phyloP scores from a whole-genome alignment of 2,113 vertebrate species.

The Macrotis lagotis region DNA sequence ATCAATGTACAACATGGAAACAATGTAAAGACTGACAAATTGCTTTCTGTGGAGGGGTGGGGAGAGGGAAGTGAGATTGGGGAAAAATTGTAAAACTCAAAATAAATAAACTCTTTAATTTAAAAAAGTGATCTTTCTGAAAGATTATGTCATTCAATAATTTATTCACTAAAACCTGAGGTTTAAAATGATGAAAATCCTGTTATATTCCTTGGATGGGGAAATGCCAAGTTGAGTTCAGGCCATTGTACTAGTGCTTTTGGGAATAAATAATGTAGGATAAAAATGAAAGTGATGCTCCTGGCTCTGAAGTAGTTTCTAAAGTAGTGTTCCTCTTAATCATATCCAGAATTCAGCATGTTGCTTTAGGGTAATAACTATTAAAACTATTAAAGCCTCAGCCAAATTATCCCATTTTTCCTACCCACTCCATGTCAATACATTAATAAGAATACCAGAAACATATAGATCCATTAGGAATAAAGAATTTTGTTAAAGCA shows the following conservation, averaged over 20 bases:
- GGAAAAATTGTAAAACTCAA: too few species aligned
- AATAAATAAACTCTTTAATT: too few species aligned
- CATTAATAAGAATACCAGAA: neutral
- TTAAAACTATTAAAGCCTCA: neutral
- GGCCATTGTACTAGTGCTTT: neutral
- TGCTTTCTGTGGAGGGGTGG: too few species aligned
- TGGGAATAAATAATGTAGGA: neutral
- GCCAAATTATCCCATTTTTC: too few species aligned
- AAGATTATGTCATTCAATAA: neutral
- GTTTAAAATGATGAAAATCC: neutral
- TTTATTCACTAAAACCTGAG: neutral
- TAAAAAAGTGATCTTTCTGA: neutral
- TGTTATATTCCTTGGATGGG: neutral
- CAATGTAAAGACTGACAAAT: too few species aligned
- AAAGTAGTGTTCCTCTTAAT: neutral
- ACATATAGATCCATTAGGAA: neutral
- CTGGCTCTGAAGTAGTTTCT: neutral
- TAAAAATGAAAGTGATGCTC: neutral
- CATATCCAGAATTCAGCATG: neutral
- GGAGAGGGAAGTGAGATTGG: too few species aligned
- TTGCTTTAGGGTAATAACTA: neutral
- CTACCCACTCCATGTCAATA: neutral
- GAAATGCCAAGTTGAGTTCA: neutral
- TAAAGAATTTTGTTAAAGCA: neutral
- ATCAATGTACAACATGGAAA: too few species aligned